Conservation (phyloP, 2,797 vertebrate genomes). For the Myotis daubentonii region DNA sequence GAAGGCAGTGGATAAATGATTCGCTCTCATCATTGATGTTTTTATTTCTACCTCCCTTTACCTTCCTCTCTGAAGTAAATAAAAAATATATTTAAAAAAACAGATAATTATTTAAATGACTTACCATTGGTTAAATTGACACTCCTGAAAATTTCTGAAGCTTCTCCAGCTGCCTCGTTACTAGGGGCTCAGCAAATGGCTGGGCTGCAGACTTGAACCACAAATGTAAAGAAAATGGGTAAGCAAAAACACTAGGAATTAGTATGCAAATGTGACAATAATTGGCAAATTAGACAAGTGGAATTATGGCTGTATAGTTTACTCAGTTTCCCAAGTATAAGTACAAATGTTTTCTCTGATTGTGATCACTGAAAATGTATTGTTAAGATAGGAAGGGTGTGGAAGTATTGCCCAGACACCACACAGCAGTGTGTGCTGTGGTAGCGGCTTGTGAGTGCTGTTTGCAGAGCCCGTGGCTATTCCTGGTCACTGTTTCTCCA, state of each 20-base stretch:
- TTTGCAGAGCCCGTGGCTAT: neutral
- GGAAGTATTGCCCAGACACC: neutral
- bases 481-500: neutral
- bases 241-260: neutral
- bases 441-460: neutral
- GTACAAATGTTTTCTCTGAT: neutral
- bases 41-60: no score
- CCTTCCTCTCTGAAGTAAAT: no score
- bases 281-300: neutral
- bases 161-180: neutral
- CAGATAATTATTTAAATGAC: neutral
- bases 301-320: neutral
- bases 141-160: neutral
- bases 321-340: neutral
- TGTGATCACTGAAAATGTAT: neutral
- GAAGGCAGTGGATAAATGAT: no score
- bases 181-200: neutral
- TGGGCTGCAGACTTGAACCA: neutral
- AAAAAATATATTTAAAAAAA: no score
- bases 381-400: neutral
- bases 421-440: neutral
- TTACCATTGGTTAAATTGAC: neutral
- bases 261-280: neutral
- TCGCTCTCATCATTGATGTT: no score
- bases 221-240: neutral